Conservation (phyloP, 35 echinoderm and acorn worm species). For the Ophioderma brevispina region DNA sequence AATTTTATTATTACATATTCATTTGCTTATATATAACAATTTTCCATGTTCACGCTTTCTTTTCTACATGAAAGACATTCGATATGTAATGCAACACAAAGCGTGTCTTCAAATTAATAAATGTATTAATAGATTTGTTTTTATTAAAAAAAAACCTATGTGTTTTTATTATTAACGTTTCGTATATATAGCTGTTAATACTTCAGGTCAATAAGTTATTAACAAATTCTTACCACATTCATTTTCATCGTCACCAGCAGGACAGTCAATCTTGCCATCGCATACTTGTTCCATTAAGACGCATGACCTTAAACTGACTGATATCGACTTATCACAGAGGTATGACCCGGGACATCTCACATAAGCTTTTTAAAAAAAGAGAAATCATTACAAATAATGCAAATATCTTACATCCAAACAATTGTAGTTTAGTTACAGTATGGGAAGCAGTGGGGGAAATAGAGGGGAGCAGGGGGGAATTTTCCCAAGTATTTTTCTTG, state of each 20-base stretch:
- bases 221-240: neutral
- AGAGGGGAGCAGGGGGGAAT: no score
- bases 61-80: neutral
- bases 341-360: neutral
- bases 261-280: neutral
- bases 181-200: neutral
- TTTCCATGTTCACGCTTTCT: neutral
- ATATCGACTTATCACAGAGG: neutral
- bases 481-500: no score
- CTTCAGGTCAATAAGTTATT: neutral
- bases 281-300: neutral
- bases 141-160: neutral
- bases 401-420: no score
- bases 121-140: neutral
- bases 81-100: no score
- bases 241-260: neutral
- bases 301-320: neutral
- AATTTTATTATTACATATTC: neutral
- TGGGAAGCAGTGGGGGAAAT: no score
- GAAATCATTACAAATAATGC: no score
- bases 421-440: no score
- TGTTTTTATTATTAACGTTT: neutral
- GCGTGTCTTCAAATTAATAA: no score
- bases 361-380: no score
- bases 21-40: neutral